phyloP scores from a whole-genome alignment of 2,797 vertebrate genomes.

The Cynodonichthys magdalenae region DNA sequence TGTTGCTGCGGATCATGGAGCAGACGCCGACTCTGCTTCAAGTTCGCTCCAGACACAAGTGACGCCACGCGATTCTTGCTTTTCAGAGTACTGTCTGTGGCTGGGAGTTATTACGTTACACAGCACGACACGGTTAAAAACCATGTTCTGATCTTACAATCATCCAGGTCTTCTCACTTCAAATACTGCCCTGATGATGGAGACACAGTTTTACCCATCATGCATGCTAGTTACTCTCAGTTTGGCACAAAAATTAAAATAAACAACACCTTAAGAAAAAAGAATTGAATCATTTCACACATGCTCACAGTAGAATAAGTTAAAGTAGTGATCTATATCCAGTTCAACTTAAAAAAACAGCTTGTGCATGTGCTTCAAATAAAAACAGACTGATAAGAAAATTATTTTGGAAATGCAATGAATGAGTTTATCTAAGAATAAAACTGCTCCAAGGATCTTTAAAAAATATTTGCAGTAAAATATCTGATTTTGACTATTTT shows the following conservation, averaged over 20 bases:
- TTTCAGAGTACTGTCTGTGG: constrained; percentile 12
- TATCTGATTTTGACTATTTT: constrained; percentile 18
- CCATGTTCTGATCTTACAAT: constrained; percentile 28
- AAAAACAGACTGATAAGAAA: constrained; percentile 13
- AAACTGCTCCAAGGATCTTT: constrained; percentile 35
- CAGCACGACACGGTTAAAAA: constrained; percentile 26
- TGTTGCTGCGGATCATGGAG: constrained; percentile 96
- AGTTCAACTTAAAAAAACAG: constrained; percentile 33
- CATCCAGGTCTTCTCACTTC: constrained; percentile 66
- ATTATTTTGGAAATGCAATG: constrained; percentile 4
- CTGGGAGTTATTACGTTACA: constrained; percentile 21
- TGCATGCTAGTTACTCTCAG: constrained; percentile 67
- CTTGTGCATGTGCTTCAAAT: constrained; percentile 49
- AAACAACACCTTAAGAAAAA: constrained; percentile 9
- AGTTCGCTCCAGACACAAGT: constrained; percentile 84
- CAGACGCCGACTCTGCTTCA: constrained; percentile 94
- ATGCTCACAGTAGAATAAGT: constrained; percentile 53
- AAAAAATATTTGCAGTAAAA: constrained; percentile 14
- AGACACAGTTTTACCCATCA: constrained; percentile 56
- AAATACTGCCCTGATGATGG: constrained; percentile 71
- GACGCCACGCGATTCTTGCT: constrained; percentile 37
- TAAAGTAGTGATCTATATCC: constrained; percentile 42
- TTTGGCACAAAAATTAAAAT: constrained; percentile 36
- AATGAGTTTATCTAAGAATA: constrained; percentile 6
- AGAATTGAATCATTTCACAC: constrained; percentile 29